Percentiles rank a stretch among this genome's conserved stretches.
These are phyloP conservation scores for Semaprochilodus insignis DNA, from an alignment of 2,797 vertebrate species.

Conservation along the genomic window DNA sequence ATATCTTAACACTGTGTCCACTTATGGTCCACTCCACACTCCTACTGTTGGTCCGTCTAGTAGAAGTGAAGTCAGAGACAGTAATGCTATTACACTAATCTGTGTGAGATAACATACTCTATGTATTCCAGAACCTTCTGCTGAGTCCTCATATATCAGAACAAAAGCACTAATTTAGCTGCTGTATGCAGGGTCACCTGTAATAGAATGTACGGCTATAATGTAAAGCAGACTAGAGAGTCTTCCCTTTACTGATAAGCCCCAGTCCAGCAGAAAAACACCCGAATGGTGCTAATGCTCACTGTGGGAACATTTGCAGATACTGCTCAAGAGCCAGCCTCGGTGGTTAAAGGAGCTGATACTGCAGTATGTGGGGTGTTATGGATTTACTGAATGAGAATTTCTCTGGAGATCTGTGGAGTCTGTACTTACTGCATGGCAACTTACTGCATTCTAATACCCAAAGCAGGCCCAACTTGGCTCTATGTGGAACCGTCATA, in stretches of 20 bases:
- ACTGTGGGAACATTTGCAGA: conserved; percentile 1
- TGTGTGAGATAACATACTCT: neutral
- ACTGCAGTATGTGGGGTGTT: neutral
- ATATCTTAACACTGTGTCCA: no score
- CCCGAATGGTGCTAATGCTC: neutral
- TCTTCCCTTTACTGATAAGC: neutral
- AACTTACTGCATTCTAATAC: neutral
- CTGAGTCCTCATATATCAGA: neutral
- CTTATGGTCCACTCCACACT: no score
- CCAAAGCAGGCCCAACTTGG: neutral
- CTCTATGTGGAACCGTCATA: neutral
- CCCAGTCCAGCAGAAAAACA: neutral
- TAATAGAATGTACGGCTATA: neutral
- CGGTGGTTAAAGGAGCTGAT: neutral
- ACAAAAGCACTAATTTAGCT: neutral
- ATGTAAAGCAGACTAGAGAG: neutral
- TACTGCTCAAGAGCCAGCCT: neutral
- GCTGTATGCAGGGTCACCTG: neutral
- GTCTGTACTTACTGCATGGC: neutral
- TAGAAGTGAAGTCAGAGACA: no score
- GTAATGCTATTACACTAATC: no score
- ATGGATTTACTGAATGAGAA: conserved; percentile 16
- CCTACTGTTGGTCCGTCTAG: no score
- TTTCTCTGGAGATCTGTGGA: neutral
- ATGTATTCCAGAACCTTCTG: neutral